A percentile compares a stretch with the other conserved stretches of the same genome.
Conservation (phyloP, 2,888 invertebrate species). For the Octodonta nipae region DNA sequence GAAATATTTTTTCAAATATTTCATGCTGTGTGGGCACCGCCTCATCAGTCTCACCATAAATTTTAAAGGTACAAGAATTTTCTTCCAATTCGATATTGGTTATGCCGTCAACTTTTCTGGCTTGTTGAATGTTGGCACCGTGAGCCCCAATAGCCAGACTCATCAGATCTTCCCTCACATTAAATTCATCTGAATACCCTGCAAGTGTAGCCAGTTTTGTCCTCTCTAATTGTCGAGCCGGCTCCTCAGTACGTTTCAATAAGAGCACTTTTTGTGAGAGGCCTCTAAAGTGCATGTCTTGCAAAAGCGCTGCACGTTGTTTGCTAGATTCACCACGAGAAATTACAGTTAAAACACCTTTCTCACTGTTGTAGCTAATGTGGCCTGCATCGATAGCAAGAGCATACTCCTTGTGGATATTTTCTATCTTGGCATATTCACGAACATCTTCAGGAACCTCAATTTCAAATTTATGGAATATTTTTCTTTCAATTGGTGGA, state of each 20-base stretch:
- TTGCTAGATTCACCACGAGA: constrained; percentile 67
- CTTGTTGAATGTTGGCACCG: constrained; percentile 91
- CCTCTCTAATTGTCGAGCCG: constrained; percentile 85
- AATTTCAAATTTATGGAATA: constrained; percentile 87
- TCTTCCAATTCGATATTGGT: constrained; percentile 93
- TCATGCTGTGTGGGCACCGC: too few species aligned
- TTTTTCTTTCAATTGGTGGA: constrained; percentile 73
- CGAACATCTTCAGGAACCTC: constrained; percentile 87
- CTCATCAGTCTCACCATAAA: constrained; percentile 84
- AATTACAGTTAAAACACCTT: constrained; percentile 71
- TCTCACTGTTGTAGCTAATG: constrained; percentile 78
- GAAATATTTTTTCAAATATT: too few species aligned
- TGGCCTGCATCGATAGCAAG: constrained; percentile 82
- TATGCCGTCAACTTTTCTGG: constrained; percentile 84
- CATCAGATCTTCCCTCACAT: constrained; percentile 92
- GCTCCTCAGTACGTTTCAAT: constrained; percentile 91
- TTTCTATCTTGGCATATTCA: constrained; percentile 66
- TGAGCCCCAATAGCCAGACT: constrained; percentile 96
- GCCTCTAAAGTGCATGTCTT: constrained; percentile 91
- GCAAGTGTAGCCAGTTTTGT: constrained; percentile 78
- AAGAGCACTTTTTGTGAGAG: constrained; percentile 67
- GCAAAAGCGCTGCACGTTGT: constrained; percentile 78
- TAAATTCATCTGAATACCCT: constrained; percentile 90
- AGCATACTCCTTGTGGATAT: constrained; percentile 83
- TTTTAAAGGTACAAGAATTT: constrained; percentile 89